Evolutionary conservation across 2,888 invertebrate genomes (phyloP).

Genomic region (Acrocyrtus sp.): DNA sequence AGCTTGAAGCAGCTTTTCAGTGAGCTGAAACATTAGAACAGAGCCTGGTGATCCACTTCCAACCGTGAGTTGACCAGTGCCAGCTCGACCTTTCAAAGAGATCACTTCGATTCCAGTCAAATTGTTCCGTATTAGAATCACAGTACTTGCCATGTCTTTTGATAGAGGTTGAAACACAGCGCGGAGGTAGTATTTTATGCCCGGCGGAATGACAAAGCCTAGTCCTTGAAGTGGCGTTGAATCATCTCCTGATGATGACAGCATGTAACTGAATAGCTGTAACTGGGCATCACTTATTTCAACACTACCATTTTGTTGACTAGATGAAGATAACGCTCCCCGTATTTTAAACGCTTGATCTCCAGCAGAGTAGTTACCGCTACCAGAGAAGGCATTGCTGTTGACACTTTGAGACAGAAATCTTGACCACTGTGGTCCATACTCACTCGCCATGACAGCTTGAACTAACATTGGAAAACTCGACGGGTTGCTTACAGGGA

Average conservation of each 20-base stretch:
- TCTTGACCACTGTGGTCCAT: slow-evolving; percentile 59
- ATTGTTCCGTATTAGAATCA: slow-evolving; percentile 77
- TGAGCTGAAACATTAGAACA: slow-evolving; percentile 80
- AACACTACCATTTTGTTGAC: slow-evolving; percentile 58
- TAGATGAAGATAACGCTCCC: slow-evolving; percentile 60
- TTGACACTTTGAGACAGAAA: slow-evolving; percentile 14
- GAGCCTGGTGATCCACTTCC: slow-evolving; percentile 87
- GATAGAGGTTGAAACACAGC: slow-evolving; percentile 59
- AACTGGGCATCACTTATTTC: slow-evolving; percentile 60
- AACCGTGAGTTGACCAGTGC: slow-evolving; percentile 86
- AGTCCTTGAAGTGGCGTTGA: slow-evolving; percentile 67
- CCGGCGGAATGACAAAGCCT: slow-evolving; percentile 72
- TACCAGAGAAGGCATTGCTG: slow-evolving; percentile 9
- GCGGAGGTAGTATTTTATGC: slow-evolving; percentile 66
- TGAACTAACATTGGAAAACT: slow-evolving; percentile 77
- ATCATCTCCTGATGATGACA: slow-evolving; percentile 56
- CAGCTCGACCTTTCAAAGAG: slow-evolving; percentile 84
- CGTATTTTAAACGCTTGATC: slow-evolving; percentile 27
- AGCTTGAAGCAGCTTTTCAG: slow-evolving; percentile 73
- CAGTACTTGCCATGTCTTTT: slow-evolving; percentile 61
- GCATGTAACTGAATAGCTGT: slow-evolving; percentile 55
- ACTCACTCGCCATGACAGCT: slow-evolving; percentile 71
- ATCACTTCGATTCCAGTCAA: slow-evolving; percentile 90
- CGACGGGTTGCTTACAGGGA: slow-evolving; percentile 73
- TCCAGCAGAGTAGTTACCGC: slow-evolving; percentile 14